Percentiles rank a stretch among this genome's conserved stretches.
Conservation (phyloP, 2,888 invertebrate species). For the Clitarchus hookeri region DNA sequence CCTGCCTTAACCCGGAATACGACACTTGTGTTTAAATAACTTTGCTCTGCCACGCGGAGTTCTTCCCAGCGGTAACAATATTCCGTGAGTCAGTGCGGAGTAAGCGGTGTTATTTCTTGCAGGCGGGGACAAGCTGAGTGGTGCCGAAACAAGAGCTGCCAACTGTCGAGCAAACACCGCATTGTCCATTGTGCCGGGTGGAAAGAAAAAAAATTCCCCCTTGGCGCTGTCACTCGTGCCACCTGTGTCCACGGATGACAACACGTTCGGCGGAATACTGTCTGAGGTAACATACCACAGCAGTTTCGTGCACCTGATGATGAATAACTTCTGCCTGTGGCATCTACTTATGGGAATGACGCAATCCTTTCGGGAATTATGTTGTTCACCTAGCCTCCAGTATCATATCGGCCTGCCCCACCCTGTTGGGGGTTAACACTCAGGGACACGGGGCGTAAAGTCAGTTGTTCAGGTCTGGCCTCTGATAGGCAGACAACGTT, state of each 20-base stretch:
- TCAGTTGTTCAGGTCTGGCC: no score
- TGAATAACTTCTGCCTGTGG: neutral
- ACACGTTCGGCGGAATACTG: neutral
- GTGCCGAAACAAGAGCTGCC: neutral
- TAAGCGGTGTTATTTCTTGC: neutral
- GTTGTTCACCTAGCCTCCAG: no score
- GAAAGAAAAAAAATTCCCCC: neutral
- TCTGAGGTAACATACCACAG: neutral
- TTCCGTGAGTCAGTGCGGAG: neutral
- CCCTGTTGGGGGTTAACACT: no score
- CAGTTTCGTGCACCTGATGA: neutral
- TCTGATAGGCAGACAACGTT: no score
- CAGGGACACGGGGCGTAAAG: no score
- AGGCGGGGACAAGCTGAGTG: neutral
- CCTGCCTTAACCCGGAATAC: neutral
- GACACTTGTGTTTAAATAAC: neutral
- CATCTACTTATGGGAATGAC: no score
- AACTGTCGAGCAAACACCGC: conserved; percentile 8
- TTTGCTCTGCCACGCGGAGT: neutral
- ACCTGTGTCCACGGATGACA: neutral
- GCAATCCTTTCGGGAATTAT: no score
- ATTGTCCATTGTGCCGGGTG: neutral
- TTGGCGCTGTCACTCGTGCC: neutral
- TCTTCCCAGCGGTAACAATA: neutral
- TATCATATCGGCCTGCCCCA: no score